Evolutionary conservation across 2,113 vertebrate species (phyloP), one percentile per base, ranked within the genome.

Genomic region (Xyrauchen texanus): DNA sequence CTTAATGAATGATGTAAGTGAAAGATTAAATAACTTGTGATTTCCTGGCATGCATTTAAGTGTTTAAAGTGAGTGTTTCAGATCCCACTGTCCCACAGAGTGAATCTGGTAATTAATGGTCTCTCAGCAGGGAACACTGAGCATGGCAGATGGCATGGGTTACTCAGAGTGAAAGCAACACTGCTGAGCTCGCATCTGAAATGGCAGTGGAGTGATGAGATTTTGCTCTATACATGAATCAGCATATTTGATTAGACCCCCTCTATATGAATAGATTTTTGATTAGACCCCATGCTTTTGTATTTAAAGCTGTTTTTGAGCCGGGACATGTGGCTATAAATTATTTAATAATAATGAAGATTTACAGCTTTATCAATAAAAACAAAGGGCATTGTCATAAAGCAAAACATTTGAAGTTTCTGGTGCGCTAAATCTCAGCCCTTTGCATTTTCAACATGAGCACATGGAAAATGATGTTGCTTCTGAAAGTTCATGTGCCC

Each of bases 51-150:
- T 66, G 57, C 79, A 34, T 34, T 34, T 34, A 34, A 34, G 21
- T 34, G 21, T 34, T 87, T 87, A 82, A 87, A 85, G 80, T 82
- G 68, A 85, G 82, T 85, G 85, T 87, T 87, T 85, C 77, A 83
- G 79, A 79, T 82, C 73, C 73, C 81, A 82, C 79, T 80, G 74
- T 73, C 81, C 81, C 60, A 80, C 80, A 46, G 80, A 82, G 85
- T 79, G 81, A 84, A 82, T 45, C 71, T 77, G 83, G 85, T 87
- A 87, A 87, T 87, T 87, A 87, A 87, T 85, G 79, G 79, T 81
- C 79, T 72, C 85, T 87, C 83, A 65, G 83, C 77, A 70, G 85
- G 85, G 76, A 84, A 73, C 79, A 60, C 68, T 57, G 67, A 80
- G 77, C 49, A 64, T 65, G 81, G 83, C 85, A 87, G 85, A 87